phyloP scores from a whole-genome alignment of 2,113 vertebrate species.

The Pandion haliaetus region DNA sequence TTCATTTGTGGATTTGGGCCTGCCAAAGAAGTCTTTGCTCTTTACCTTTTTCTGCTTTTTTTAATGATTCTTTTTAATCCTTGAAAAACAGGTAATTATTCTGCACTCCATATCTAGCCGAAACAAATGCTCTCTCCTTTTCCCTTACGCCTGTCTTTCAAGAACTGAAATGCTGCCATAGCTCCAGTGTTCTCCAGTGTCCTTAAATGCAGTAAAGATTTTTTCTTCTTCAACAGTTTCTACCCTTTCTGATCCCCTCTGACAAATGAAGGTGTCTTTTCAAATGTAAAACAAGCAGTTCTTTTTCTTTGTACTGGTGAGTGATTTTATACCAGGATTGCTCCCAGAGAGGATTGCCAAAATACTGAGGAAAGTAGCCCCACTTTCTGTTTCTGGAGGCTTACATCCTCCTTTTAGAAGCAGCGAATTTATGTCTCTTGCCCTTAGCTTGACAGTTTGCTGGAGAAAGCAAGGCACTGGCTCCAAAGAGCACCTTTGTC shows the following conservation, averaged over 20 bases:
- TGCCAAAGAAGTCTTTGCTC: not conserved
- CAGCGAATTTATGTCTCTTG: not conserved
- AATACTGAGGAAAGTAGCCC: not conserved
- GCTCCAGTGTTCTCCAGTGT: not conserved
- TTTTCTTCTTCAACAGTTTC: not conserved
- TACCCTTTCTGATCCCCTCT: not conserved
- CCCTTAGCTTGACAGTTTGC: not conserved
- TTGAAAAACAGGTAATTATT: not conserved
- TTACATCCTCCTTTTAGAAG: not conserved
- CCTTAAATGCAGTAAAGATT: not conserved
- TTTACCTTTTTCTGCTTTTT: not conserved
- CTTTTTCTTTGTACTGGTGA: not conserved
- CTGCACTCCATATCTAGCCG: not conserved
- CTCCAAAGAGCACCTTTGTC: not conserved
- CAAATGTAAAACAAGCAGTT: not conserved
- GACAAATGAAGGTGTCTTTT: not conserved
- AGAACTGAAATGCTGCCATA: not conserved
- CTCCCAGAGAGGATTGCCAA: not conserved
- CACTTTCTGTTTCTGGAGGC: not conserved
- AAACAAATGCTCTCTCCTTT: not conserved
- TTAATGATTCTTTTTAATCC: not conserved
- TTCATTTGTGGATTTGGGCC: not conserved
- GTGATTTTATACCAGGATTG: not conserved
- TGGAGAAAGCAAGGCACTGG: not conserved
- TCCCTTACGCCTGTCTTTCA: not conserved